Evolutionary conservation across 1,140 invertebrate species (phyloP).

Genomic region (Phortica variegata): DNA sequence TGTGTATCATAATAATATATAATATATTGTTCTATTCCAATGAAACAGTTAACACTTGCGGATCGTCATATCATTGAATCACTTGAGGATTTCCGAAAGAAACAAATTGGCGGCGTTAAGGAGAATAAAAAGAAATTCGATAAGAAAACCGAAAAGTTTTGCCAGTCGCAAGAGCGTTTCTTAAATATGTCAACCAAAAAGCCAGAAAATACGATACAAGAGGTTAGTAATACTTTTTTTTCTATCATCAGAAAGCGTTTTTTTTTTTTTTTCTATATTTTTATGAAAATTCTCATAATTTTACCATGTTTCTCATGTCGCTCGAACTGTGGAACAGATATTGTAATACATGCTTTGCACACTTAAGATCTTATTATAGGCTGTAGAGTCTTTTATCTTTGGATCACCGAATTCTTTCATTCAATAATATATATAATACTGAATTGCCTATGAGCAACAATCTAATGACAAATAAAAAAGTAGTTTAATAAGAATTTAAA

Average conservation of each 20-base stretch:
- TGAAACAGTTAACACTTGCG: conserved; percentile 77
- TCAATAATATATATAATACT: too few species aligned
- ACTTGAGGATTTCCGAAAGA: conserved; percentile 89
- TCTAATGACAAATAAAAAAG: too few species aligned
- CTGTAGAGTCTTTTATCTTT: too few species aligned
- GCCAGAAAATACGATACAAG: conserved; percentile 85
- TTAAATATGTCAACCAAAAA: conserved; percentile 93
- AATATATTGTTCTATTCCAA: conserved; percentile 51
- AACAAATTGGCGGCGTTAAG: conserved; percentile 92
- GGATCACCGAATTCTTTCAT: too few species aligned
- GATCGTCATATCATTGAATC: conserved; percentile 89
- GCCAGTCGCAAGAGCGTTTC: conserved; percentile 91
- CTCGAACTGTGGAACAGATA: too few species aligned
- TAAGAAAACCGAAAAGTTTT: conserved; percentile 96
- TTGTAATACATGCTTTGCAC: too few species aligned
- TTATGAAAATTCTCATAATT: too few species aligned
- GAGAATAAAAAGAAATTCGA: conserved; percentile 97
- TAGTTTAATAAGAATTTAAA: too few species aligned
- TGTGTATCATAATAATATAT: not conserved
- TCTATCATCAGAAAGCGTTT: not conserved
- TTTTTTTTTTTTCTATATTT: conserved; percentile 7
- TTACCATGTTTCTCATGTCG: too few species aligned
- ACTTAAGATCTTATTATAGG: too few species aligned
- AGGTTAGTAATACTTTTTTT: too few species aligned
- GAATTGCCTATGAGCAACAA: too few species aligned